Percentiles rank a stretch among this genome's conserved stretches.
These are phyloP conservation scores for Lepilemur ruficaudatus DNA, from an alignment of 2,797 vertebrate species.

Conservation along the genomic window DNA sequence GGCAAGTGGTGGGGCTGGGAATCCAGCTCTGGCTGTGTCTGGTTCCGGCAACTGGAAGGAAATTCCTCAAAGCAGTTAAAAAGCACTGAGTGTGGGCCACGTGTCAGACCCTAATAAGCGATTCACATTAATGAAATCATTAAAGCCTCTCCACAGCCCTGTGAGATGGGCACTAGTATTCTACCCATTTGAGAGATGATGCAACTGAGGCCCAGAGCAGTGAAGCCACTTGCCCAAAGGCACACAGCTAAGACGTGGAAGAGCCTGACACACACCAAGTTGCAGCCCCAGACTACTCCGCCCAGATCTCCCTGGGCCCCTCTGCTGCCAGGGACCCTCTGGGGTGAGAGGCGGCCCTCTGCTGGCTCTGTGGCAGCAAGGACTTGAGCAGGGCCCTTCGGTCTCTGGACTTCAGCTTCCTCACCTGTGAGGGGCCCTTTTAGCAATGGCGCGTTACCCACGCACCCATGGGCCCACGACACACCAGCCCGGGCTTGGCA, in stretches of 20 bases:
- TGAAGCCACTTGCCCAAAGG: background rate
- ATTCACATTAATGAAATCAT: background rate
- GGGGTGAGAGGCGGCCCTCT: accelerated
- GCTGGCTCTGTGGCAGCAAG: background rate
- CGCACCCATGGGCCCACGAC: accelerated
- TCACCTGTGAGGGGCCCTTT: background rate
- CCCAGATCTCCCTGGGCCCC: background rate
- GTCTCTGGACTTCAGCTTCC: background rate
- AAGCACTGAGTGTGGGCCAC: accelerated
- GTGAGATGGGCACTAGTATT: accelerated
- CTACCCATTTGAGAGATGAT: background rate
- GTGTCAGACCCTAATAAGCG: background rate
- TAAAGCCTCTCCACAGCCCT: background rate
- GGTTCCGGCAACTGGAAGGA: background rate
- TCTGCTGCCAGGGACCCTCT: accelerated
- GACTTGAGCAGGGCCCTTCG: background rate
- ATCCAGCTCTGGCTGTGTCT: background rate
- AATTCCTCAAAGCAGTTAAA: accelerated
- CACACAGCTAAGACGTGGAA: background rate
- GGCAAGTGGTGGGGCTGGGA: background rate
- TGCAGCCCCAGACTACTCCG: accelerated
- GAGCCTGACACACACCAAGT: background rate
- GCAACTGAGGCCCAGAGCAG: background rate
- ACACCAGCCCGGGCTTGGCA: background rate
- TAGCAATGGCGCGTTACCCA: no score